Base-by-base conservation (phyloP, 2,113 vertebrate species). In the Zeus faber region DNA sequence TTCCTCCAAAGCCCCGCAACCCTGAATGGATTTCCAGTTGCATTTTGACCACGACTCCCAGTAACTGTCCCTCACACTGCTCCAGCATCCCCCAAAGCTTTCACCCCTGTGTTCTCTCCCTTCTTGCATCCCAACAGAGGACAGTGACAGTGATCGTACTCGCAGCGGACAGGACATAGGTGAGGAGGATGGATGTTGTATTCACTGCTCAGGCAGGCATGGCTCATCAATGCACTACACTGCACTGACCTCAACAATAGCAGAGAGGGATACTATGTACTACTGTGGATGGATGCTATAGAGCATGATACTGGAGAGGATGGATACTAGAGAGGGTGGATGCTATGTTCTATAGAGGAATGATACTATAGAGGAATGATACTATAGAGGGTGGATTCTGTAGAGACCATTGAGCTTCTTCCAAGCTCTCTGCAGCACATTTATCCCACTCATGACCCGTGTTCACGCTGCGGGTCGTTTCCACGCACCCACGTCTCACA, bases 81-180 rank as follows among this genome's bases (percentile, higher is more conserved):
- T n/a, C n/a, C n/a, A n/a, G n/a, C n/a, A n/a, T n/a, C n/a, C n/a
- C n/a, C n/a, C n/a, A n/a, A n/a, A n/a, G n/a, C n/a, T n/a, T n/a
- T 77, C 77, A 69, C 24, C 73, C 65, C 43, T 35, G 54, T 59
- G 50, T 49, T 72, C 62, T 80, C 64, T 62, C 54, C 73, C 58
- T 56, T 54, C 61, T 70, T 80, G 53, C 60, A 47, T n/a, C 56
- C 83, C 83, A 73, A 50, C 90, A 98, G 95, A 95, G 62, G 91
- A 92, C 83, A 92, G 91, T 87, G 92, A 96, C 77, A 90, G 91
- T 70, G 94, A 94, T 52, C 89, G 89, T 18, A 85, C 90, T 80
- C 78, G 90, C 85, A 93, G 89, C 56, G 95, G 93, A 64, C 90
- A 94, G 26, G 93, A 96, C 2, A 85, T 91, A 85, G 95, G 95